Percentiles rank a stretch among this genome's conserved stretches.
Conservation (phyloP, 1,140 invertebrate species). For the Lamellibrachia luymesi region DNA sequence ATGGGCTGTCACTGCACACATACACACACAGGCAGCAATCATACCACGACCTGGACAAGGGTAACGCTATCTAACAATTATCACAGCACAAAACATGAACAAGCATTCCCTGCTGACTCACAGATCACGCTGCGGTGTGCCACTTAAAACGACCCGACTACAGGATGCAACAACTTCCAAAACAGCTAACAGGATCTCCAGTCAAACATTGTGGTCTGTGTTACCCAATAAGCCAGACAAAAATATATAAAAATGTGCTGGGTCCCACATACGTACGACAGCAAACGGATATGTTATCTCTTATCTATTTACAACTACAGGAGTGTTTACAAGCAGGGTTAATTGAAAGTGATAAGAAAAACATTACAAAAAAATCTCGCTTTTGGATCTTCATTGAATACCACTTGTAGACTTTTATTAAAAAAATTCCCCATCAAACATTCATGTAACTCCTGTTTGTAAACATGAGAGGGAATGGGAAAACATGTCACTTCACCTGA, state of each 20-base stretch:
- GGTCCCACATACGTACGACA: neutral
- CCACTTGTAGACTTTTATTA: neutral
- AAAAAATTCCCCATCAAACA: neutral
- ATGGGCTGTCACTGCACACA: neutral
- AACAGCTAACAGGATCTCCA: neutral
- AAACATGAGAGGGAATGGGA: neutral
- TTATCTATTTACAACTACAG: neutral
- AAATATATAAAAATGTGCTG: neutral
- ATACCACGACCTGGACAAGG: neutral
- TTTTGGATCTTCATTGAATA: neutral
- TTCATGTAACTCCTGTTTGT: neutral
- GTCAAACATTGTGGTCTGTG: neutral
- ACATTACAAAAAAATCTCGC: neutral
- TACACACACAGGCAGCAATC: neutral
- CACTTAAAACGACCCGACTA: neutral
- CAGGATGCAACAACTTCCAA: neutral
- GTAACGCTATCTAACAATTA: neutral
- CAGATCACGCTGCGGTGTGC: neutral
- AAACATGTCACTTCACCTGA: neutral
- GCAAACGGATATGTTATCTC: neutral
- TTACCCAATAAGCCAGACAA: neutral
- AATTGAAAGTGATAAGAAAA: neutral
- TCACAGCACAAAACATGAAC: neutral
- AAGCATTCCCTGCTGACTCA: neutral
- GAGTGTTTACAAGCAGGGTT: neutral